Evolutionary conservation across 2,888 invertebrate species (phyloP).

Genomic region (Trachelus iudaicus): DNA sequence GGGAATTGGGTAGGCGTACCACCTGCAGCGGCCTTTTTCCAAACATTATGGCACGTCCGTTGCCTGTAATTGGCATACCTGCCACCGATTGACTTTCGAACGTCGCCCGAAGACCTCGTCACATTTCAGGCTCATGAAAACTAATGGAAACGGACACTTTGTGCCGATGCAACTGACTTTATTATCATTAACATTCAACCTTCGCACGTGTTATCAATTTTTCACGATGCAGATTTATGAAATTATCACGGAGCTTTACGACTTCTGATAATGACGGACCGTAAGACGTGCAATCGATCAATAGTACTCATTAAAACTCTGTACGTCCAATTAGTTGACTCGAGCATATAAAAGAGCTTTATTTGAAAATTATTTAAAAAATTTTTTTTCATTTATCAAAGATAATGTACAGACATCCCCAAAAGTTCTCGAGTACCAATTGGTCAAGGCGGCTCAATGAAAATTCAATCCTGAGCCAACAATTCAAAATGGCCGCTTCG

Average conservation of each 20-base stretch:
- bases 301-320: neutral
- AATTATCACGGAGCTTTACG: neutral
- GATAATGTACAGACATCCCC: neutral
- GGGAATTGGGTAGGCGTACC: slow-evolving; percentile 50
- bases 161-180: neutral
- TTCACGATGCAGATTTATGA: neutral
- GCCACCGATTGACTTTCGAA: neutral
- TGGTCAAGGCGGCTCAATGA: neutral
- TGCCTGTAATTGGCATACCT: slow-evolving; percentile 2
- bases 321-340: neutral
- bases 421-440: neutral
- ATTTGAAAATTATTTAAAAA: neutral
- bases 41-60: slow-evolving; percentile 41
- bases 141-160: neutral
- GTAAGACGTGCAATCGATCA: neutral
- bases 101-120: neutral
- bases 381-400: neutral
- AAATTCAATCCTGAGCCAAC: neutral
- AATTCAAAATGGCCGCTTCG: neutral
- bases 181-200: neutral
- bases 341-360: neutral
- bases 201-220: too few species aligned
- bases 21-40: slow-evolving; percentile 43
- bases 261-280: neutral
- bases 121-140: neutral